Evolutionary conservation across 2,113 vertebrate species (phyloP).

Genomic region (Ciconia maguari): DNA sequence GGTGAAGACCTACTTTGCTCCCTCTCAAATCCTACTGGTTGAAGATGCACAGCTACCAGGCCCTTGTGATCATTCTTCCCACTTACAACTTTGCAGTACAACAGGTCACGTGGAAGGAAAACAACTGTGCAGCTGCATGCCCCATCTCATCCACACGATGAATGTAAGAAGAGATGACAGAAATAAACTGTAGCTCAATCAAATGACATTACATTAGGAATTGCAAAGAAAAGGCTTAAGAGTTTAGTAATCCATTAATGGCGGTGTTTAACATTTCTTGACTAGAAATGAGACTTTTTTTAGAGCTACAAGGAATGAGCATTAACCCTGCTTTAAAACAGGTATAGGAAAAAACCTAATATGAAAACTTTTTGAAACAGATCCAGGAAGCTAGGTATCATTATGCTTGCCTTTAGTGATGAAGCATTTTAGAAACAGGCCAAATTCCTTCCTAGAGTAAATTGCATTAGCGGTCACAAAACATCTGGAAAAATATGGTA

Average conservation of each 20-base stretch:
- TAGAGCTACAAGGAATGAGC: background rate
- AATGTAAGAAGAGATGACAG: background rate
- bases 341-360: background rate
- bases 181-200: background rate
- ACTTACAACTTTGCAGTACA: background rate
- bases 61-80: background rate
- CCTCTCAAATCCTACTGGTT: background rate
- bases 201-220: background rate
- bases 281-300: background rate
- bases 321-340: background rate
- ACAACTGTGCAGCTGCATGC: background rate
- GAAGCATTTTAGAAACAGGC: constrained; percentile 57
- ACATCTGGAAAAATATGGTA: constrained; percentile 61
- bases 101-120: background rate
- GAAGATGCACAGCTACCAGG: background rate
- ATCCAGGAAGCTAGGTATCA: constrained; percentile 55
- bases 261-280: constrained; percentile 26
- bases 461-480: constrained; percentile 29
- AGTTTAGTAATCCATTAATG: constrained; percentile 20
- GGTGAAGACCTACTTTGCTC: background rate
- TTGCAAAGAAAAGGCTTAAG: background rate
- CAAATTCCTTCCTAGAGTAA: background rate
- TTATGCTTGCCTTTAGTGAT: constrained; percentile 45
- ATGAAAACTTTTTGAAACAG: background rate
- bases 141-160: background rate